Evolutionary conservation across 2,113 vertebrate species (phyloP), one percentile per base, ranked within the genome.

Genomic region (Plecotus auritus): DNA sequence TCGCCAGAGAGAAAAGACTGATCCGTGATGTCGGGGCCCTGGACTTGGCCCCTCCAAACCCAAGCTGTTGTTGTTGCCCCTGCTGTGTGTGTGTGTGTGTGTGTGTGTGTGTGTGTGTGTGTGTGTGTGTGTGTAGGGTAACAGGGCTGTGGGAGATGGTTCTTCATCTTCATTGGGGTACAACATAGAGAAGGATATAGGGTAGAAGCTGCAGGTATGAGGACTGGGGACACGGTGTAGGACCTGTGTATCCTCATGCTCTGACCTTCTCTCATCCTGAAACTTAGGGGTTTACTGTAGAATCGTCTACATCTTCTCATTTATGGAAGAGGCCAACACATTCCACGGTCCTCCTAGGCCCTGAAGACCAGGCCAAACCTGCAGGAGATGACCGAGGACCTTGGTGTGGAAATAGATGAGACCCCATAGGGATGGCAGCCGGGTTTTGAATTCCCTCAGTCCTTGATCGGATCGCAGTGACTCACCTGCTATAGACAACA

Each of bases 51-150:
- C 4, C 40, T 30, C 40, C 32, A 72, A 37, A 6, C 10, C 42
- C 67, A 40, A 7, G 45, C 22, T 67, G 18, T 37, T 61, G 17
- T 28, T 2, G 5, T 66, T 9, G 12, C 30, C 42, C 54, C 7
- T 42, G 16, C 30, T 56, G 28, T 42, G 28, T 1, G 1, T 66
- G 2, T 10, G 35, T 4, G 8, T 56, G 54, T 56, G 54, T 56
- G 54, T 56, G 54, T 56, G 28, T 1, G 1, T 66, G 4, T 10
- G 35, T 4, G 7, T 56, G 35, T 42, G 28, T 1, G 1, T 54
- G 4, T 7, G 30, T 2, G 56, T 54, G 20, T 0, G 1, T 54
- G 4, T 10, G 35, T 4, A 9, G 5, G 56, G 30, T 20, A 23
- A 82, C 22, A 56, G 11, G 32, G 32, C 17, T 76, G 30, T 18